phyloP scores from a whole-genome alignment of 2,113 vertebrate species.

The Chlorodrepanis virens region DNA sequence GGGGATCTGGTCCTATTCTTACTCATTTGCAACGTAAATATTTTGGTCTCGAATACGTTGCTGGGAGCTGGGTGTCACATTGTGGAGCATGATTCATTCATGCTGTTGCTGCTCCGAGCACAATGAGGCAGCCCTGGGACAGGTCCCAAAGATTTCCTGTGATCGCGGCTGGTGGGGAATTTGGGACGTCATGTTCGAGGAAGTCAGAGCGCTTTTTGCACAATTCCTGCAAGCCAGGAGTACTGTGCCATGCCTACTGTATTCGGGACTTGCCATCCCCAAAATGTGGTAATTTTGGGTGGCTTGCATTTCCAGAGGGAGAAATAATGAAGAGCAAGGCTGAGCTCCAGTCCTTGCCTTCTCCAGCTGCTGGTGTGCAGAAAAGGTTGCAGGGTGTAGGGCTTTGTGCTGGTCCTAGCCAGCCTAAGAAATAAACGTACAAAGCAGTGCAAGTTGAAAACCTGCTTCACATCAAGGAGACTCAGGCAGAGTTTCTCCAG shows the following conservation, averaged over 20 bases:
- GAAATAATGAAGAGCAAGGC: not conserved
- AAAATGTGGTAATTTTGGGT: not conserved
- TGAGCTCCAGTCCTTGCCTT: not conserved
- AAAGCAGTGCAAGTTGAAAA: not conserved
- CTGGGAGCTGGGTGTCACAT: slow-evolving; percentile 49
- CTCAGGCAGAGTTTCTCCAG: not conserved
- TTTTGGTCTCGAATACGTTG: slow-evolving; percentile 34
- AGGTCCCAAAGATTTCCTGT: slow-evolving; percentile 42
- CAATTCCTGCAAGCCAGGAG: not conserved
- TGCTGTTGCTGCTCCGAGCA: slow-evolving; percentile 10
- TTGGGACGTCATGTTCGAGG: slow-evolving; percentile 31
- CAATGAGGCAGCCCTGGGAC: slow-evolving; percentile 57
- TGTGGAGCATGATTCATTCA: slow-evolving; percentile 60
- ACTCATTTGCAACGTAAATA: slow-evolving; percentile 38
- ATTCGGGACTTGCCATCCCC: not conserved
- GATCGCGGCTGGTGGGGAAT: slow-evolving; percentile 36
- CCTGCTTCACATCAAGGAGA: not conserved
- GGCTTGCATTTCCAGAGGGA: not conserved
- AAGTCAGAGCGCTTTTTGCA: not conserved
- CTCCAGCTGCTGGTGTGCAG: not conserved
- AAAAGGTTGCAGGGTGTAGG: not conserved
- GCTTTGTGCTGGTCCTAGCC: not conserved
- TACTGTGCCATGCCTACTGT: not conserved
- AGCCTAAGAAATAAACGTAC: not conserved
- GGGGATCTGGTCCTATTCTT: slow-evolving; percentile 13